Evolutionary conservation across 2,113 vertebrate genomes (phyloP).

Genomic region (Candoia aspera): DNA sequence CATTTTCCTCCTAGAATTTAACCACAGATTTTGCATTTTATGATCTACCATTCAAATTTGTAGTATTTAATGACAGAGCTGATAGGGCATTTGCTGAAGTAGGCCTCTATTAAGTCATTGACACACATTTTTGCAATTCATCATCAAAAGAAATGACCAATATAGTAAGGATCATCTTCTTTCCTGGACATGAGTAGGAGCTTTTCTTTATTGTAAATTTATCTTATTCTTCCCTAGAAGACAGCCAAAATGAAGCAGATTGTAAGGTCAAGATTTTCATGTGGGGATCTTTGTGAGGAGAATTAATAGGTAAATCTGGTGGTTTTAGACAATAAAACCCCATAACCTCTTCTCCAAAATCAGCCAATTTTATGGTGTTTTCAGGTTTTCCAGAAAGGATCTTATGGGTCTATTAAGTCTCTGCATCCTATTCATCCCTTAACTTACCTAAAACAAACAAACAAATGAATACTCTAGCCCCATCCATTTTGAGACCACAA

Average conservation of each 20-base stretch:
- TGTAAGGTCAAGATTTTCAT: no score
- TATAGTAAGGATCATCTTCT: not conserved
- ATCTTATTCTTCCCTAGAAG: not conserved
- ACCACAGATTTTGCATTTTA: not conserved
- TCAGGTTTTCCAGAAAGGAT: no score
- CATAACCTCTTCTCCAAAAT: no score
- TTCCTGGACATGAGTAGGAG: not conserved
- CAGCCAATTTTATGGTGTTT: no score
- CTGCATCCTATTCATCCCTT: no score
- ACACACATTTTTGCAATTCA: not conserved
- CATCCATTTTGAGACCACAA: no score
- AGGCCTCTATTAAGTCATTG: not conserved
- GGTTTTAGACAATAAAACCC: no score
- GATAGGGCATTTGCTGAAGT: not conserved
- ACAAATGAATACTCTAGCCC: no score
- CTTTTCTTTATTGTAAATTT: not conserved
- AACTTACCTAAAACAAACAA: no score
- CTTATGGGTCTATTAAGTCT: no score
- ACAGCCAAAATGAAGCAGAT: not conserved
- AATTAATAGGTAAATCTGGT: no score
- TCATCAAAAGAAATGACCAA: not conserved
- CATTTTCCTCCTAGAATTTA: not conserved
- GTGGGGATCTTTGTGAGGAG: no score
- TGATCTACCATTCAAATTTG: not conserved
- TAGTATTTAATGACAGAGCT: not conserved